A percentile compares a stretch with the other conserved stretches of the same genome.
These are phyloP conservation scores for Peribatodes rhomboidaria DNA, from an alignment of 2,888 invertebrate species.

Conservation along the genomic window DNA sequence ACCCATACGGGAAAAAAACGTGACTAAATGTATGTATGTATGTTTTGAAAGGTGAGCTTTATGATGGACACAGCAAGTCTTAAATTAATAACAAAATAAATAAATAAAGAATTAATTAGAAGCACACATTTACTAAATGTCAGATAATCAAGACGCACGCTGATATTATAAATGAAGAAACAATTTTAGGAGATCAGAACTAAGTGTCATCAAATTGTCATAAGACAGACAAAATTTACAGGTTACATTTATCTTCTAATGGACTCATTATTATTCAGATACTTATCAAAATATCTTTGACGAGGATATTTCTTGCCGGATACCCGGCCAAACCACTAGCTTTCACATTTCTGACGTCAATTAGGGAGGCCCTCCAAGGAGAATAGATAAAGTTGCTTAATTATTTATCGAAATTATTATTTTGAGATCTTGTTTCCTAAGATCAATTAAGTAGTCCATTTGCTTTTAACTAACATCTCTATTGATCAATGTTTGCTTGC, in stretches of 20 bases:
- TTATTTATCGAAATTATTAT: slow-evolving; percentile 33
- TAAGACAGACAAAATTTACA: not conserved
- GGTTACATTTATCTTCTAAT: slow-evolving; percentile 1
- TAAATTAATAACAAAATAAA: too few species aligned
- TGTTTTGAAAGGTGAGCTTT: too few species aligned
- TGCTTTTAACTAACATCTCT: not conserved
- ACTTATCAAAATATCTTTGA: slow-evolving; percentile 5
- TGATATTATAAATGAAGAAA: not conserved
- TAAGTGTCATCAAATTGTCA: not conserved
- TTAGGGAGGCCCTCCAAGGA: slow-evolving; percentile 16
- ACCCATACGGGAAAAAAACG: too few species aligned
- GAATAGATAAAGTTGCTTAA: slow-evolving; percentile 29
- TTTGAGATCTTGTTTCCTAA: slow-evolving; percentile 10
- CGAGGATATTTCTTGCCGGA: not conserved
- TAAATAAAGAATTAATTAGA: not conserved
- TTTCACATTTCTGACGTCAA: slow-evolving; percentile 23
- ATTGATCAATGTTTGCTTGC: not conserved
- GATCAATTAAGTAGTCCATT: slow-evolving; percentile 4
- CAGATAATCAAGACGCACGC: not conserved
- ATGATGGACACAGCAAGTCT: too few species aligned
- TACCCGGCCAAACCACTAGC: slow-evolving; percentile 14
- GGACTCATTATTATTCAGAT: not conserved
- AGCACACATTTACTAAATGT: not conserved
- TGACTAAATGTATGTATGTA: too few species aligned
- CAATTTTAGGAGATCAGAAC: not conserved